These are phyloP conservation scores for Porites australiensis DNA, from an alignment of 64 coral and sea anemone genomes.

Conservation along the genomic window DNA sequence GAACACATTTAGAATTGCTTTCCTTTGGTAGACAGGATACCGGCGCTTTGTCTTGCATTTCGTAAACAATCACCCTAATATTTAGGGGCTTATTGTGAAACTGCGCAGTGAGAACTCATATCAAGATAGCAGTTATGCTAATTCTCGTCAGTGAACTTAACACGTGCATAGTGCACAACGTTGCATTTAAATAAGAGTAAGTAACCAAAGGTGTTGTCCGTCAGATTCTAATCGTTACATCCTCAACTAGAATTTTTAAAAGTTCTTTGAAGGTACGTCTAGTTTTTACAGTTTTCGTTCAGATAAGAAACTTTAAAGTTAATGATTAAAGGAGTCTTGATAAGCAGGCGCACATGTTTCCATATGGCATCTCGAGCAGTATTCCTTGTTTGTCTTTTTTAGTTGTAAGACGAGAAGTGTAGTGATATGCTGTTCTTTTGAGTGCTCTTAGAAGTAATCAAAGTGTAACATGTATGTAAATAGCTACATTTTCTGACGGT, in stretches of 20 bases:
- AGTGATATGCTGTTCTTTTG: slow-evolving; percentile 47
- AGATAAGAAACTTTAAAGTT: not conserved
- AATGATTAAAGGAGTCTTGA: not conserved
- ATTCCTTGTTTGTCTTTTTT: not conserved
- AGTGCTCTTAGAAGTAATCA: not conserved
- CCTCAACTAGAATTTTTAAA: too few species aligned
- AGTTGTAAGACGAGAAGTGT: slow-evolving; percentile 2
- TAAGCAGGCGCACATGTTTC: not conserved
- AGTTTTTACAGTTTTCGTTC: not conserved
- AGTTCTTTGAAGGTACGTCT: not conserved
- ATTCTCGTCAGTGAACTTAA: not conserved
- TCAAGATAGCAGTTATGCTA: slow-evolving; percentile 34
- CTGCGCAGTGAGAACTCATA: slow-evolving; percentile 11
- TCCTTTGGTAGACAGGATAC: slow-evolving; percentile 29
- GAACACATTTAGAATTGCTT: not conserved
- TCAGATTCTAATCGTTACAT: not conserved
- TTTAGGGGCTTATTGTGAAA: slow-evolving; percentile 57
- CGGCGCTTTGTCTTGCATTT: slow-evolving; percentile 50
- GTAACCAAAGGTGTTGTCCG: not conserved
- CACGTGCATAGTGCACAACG: not conserved
- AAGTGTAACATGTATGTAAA: not conserved
- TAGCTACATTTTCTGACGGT: not conserved
- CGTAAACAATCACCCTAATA: slow-evolving; percentile 54
- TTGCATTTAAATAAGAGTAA: not conserved
- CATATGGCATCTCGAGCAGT: slow-evolving; percentile 21